Evolutionary conservation across 2,113 vertebrate genomes (phyloP), one percentile per base, ranked within the genome.

Genomic region (Zosterops pallidus): DNA sequence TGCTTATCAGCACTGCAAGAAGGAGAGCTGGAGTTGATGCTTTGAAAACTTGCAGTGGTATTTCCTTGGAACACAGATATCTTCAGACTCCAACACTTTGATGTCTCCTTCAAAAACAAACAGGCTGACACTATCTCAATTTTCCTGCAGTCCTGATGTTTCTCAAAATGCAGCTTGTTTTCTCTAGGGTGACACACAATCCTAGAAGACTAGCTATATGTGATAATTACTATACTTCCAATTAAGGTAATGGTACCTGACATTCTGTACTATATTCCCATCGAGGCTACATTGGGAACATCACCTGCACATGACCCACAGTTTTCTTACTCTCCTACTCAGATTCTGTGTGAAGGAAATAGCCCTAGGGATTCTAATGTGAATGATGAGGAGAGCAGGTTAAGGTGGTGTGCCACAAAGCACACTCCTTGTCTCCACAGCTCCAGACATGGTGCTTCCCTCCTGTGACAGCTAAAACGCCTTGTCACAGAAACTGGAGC

Each of bases 91-190:
- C 47, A 65, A 75, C 50, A 68, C 89, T 96, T 97, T 96, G 95
- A 94, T 92, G 93, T 95, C 83, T 90, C 41, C 72, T 96, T 94
- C 83, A 94, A 90, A 94, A 96, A 96, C 90, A 95, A 96, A 90
- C 80, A 93, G 70, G 28, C 88, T 86, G 71, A 78, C 1, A 12
- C 53, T 90, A 96, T 94, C 92, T 90, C 69, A 25, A 21, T 68
- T 93, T 90, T 89, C 65, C 80, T 92, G 79, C 49, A 81, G 80
- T 84, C 90, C 91, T 95, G 93, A 93, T 86, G 83, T 83, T 96
- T 94, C 93, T 96, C 88, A 90, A 78, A 81, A 90, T 23, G n/a
- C 56, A 83, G 68, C 15, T 83, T 95, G 85, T 95, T 89, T 93
- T 93, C 90, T 83, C 71, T 39, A 50, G 39, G 44, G 44, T 64